These are phyloP conservation scores for Falco cherrug DNA, from an alignment of 2,797 vertebrate genomes.

Conservation along the genomic window DNA sequence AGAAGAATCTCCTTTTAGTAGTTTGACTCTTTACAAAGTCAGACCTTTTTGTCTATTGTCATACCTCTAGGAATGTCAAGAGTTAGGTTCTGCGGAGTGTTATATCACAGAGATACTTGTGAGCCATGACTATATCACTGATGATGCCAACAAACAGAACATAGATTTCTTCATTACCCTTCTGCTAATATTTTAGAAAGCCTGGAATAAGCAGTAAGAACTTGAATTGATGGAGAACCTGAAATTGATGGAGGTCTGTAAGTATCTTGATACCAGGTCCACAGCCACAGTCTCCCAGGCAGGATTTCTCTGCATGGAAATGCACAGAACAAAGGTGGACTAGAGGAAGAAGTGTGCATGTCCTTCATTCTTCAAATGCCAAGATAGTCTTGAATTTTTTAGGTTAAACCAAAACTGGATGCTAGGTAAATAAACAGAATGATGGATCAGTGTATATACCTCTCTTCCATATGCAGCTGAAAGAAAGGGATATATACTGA, in stretches of 20 bases:
- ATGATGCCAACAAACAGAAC: neutral
- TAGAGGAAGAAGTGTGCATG: fast-evolving
- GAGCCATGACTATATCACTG: neutral
- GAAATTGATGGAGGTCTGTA: neutral
- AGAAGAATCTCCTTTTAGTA: neutral
- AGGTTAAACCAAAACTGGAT: neutral
- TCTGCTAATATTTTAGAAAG: neutral
- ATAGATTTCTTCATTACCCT: neutral
- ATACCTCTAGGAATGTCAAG: neutral
- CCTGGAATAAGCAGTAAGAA: neutral
- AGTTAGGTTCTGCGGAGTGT: neutral
- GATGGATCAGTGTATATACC: neutral
- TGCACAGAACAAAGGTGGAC: neutral
- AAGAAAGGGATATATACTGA: too few species aligned
- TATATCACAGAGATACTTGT: neutral
- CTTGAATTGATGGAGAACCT: neutral
- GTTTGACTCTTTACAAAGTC: neutral
- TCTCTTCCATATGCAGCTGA: neutral
- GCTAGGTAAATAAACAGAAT: neutral
- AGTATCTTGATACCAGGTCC: neutral
- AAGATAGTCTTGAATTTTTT: neutral
- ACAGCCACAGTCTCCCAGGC: neutral
- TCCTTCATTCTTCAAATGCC: neutral
- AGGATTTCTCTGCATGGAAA: neutral
- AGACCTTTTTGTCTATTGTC: neutral